These are phyloP conservation scores for Tubulanus polymorphus DNA, from an alignment of 2,888 invertebrate species.

Conservation along the genomic window DNA sequence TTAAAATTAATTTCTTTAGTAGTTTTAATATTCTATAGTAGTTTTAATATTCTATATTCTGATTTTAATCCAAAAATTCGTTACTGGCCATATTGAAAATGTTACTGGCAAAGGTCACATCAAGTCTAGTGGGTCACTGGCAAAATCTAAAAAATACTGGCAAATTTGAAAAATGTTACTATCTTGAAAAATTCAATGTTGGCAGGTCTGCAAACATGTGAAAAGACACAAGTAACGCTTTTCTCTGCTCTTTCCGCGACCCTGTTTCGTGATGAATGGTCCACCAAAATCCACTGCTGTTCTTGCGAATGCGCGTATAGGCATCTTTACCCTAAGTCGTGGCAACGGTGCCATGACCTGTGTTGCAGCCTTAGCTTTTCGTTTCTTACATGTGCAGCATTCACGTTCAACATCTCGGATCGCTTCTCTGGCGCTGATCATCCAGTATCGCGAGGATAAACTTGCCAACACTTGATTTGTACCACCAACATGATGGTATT, in stretches of 20 bases:
- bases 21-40: no score
- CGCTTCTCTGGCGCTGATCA: conserved; percentile 9
- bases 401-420: conserved; percentile 5
- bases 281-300: conserved; percentile 7
- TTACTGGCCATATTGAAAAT: no score
- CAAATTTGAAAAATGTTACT: no score
- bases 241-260: not conserved
- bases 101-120: no score
- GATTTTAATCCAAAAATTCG: no score
- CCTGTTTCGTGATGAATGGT: conserved; percentile 6
- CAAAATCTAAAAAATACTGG: no score
- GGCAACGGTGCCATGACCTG: conserved; percentile 15
- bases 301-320: conserved; percentile 7
- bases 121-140: no score
- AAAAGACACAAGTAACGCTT: conserved; percentile 8
- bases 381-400: conserved; percentile 4
- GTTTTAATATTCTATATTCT: no score
- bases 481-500: conserved; percentile 2
- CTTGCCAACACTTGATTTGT: conserved; percentile 9
- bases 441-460: conserved; percentile 12
- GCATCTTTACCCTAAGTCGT: not conserved
- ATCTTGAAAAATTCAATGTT: no score
- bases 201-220: no score
- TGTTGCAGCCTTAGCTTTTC: not conserved
- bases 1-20: no score